phyloP scores from a whole-genome alignment of 2,888 invertebrate genomes.

The Pseudeuparius sepicola region DNA sequence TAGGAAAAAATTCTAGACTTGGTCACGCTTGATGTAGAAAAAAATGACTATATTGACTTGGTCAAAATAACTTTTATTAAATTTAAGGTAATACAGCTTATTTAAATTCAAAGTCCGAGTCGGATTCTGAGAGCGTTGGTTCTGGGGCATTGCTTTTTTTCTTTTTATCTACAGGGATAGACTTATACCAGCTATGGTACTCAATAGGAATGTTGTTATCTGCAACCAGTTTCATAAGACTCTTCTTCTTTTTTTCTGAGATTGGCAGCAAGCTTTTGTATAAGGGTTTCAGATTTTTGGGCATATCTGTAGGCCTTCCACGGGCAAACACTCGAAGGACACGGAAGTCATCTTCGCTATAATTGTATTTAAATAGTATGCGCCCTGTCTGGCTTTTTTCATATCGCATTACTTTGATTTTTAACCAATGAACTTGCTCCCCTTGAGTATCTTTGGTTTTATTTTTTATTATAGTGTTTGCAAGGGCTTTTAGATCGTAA shows the following conservation, averaged over 20 bases:
- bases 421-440: slow-evolving; percentile 9
- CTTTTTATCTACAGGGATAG: slow-evolving; percentile 7
- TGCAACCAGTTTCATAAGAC: slow-evolving; percentile 9
- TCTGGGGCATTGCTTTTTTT: slow-evolving; percentile 5
- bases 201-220: slow-evolving; percentile 11
- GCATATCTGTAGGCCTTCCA: slow-evolving; percentile 4
- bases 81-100: background rate
- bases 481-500: slow-evolving; percentile 11
- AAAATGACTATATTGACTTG: too few relatives aligned
- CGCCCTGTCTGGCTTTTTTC: slow-evolving; percentile 6
- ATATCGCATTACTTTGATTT: slow-evolving; percentile 8
- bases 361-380: slow-evolving; percentile 10
- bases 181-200: slow-evolving; percentile 12
- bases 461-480: slow-evolving; percentile 8
- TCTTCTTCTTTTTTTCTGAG: slow-evolving; percentile 4
- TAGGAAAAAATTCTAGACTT: slow-evolving; percentile 1
- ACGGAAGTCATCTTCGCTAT: slow-evolving; percentile 5
- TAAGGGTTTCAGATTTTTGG: slow-evolving; percentile 1
- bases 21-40: too few relatives aligned
- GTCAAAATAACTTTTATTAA: slow-evolving; percentile 3
- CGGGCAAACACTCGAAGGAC: background rate
- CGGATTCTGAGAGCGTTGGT: slow-evolving; percentile 8
- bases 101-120: slow-evolving; percentile 4
- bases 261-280: slow-evolving; percentile 3
- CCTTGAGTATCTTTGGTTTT: slow-evolving; percentile 3